Conservation (phyloP, 2,797 vertebrate species). For the Lepilemur ruficaudatus region DNA sequence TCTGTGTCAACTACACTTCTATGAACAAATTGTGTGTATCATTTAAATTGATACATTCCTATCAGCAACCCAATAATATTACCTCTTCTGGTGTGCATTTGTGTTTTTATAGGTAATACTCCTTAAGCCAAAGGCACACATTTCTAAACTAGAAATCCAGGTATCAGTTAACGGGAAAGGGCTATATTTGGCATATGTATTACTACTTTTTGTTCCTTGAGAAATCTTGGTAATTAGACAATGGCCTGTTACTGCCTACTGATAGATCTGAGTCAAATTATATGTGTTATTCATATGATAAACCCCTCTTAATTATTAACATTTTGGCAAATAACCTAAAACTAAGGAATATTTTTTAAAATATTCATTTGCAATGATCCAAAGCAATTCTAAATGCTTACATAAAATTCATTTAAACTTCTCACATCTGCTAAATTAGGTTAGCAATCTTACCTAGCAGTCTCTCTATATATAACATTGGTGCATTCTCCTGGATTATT, state of each 20-base stretch:
- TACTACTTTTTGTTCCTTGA: neutral
- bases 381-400: constrained; percentile 15
- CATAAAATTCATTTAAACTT: constrained; percentile 46
- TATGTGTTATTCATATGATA: neutral
- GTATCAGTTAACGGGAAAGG: constrained; percentile 24
- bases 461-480: neutral
- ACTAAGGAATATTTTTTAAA: constrained; percentile 15
- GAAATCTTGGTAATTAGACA: constrained; percentile 29
- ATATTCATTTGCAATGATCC: constrained; percentile 7
- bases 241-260: neutral
- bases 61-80: constrained; percentile 31
- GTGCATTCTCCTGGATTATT: constrained; percentile 16
- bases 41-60: constrained; percentile 42
- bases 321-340: constrained; percentile 40
- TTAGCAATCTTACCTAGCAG: neutral
- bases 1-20: neutral
- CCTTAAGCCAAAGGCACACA: constrained; percentile 21
- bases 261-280: constrained; percentile 35
- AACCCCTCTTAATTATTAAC: constrained; percentile 35
- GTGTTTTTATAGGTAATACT: constrained; percentile 50
- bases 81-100: constrained; percentile 47
- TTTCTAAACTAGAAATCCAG: constrained; percentile 49
- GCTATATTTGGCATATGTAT: neutral
- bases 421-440: constrained; percentile 8
- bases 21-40: neutral